A percentile compares a stretch with the other conserved stretches of the same genome.
Evolutionary conservation across 35 echinoderm and acorn worm genomes (phyloP).

Genomic region (Strongylocentrotus purpuratus): DNA sequence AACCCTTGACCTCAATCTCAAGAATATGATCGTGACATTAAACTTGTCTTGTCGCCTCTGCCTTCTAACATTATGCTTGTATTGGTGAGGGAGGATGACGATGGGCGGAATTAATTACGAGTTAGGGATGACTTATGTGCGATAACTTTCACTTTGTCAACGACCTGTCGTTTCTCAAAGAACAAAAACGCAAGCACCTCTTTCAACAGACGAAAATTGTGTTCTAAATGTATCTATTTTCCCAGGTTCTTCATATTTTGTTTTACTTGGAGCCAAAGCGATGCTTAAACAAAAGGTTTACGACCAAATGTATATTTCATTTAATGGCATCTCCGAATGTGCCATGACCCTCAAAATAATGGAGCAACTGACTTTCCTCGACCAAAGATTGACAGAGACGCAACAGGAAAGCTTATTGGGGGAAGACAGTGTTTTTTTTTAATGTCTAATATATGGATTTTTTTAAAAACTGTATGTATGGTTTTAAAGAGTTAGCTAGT

Average conservation of each 20-base stretch:
- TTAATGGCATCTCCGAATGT: background rate
- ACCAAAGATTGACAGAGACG: background rate
- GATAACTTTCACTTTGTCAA: background rate
- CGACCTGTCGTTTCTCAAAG: constrained; percentile 27
- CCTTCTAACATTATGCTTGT: background rate
- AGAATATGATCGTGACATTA: constrained; percentile 32
- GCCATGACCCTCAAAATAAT: background rate
- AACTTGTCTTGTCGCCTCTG: background rate
- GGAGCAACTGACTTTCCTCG: background rate
- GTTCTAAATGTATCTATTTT: background rate
- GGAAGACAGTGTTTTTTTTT: too few species aligned
- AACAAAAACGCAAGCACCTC: background rate
- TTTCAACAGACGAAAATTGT: background rate
- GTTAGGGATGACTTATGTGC: constrained; percentile 29
- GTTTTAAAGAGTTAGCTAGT: too few species aligned
- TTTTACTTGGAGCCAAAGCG: background rate
- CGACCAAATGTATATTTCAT: background rate
- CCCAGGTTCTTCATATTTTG: background rate
- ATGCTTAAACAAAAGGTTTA: background rate
- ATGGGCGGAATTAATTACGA: constrained; percentile 19
- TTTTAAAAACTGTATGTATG: too few species aligned
- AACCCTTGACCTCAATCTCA: background rate
- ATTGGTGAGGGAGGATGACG: background rate
- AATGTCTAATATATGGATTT: too few species aligned
- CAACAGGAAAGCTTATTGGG: too few species aligned